Percentiles rank a stretch among this genome's conserved stretches.
These are phyloP conservation scores for Ellobium chinense DNA, from an alignment of 2,888 invertebrate genomes.

Conservation along the genomic window DNA sequence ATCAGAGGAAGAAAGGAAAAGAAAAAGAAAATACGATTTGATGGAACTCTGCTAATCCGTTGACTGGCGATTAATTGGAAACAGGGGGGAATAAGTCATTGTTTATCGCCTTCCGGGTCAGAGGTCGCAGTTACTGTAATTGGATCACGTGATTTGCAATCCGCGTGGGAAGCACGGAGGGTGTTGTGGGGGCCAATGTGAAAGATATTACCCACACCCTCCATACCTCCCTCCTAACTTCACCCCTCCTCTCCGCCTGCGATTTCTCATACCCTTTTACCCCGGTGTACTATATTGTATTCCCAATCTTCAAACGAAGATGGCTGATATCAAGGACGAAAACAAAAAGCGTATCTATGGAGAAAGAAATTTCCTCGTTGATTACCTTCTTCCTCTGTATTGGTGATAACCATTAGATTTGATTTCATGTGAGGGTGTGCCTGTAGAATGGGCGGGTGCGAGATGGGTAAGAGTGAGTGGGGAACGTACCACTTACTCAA, in stretches of 20 bases:
- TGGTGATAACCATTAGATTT: too few species aligned
- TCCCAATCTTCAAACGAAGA: too few species aligned
- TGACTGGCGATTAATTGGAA: conserved; percentile 47
- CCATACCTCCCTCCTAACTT: background rate
- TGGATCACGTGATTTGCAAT: conserved; percentile 44
- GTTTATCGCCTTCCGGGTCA: conserved; percentile 38
- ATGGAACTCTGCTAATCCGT: conserved; percentile 26
- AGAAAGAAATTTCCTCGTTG: too few species aligned
- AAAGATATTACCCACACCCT: conserved; percentile 18
- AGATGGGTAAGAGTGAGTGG: too few species aligned
- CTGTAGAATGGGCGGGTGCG: too few species aligned
- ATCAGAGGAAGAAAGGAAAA: background rate
- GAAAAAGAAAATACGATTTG: background rate
- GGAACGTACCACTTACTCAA: too few species aligned
- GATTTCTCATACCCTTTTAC: background rate
- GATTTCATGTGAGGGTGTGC: too few species aligned
- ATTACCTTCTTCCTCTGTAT: too few species aligned
- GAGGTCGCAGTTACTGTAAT: conserved; percentile 45
- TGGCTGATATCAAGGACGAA: too few species aligned
- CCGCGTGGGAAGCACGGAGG: conserved; percentile 32
- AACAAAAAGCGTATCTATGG: too few species aligned
- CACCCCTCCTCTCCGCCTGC: background rate
- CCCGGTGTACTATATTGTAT: too few species aligned
- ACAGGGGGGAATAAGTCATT: conserved; percentile 42
- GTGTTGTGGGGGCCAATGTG: background rate